Conservation (phyloP, 2,113 vertebrate genomes). For the Echinops telfairi region DNA sequence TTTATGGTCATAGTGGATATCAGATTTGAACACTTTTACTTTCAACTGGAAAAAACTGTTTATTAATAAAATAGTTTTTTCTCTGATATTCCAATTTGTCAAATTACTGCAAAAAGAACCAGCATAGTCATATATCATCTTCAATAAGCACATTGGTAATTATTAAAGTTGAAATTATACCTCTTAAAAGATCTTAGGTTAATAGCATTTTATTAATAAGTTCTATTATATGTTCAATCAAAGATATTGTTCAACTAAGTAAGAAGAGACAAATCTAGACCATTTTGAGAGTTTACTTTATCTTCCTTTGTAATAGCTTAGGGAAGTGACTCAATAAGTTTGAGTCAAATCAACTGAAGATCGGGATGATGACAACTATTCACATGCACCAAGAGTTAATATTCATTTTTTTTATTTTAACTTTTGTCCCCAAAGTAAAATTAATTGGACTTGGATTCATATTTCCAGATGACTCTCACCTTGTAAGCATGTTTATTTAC, state of each 20-base stretch:
- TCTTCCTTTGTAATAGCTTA: neutral
- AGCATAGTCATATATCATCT: neutral
- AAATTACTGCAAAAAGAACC: neutral
- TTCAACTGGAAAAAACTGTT: neutral
- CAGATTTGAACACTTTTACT: too few species aligned
- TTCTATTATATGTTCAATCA: neutral
- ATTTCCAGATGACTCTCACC: neutral
- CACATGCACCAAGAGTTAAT: neutral
- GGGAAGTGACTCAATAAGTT: neutral
- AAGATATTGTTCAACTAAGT: neutral
- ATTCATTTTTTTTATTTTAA: neutral
- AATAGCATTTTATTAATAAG: neutral
- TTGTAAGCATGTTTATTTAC: neutral
- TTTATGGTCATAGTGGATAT: too few species aligned
- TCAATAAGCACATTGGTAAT: neutral
- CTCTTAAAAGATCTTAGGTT: neutral
- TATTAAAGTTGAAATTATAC: neutral
- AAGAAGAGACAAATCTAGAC: neutral
- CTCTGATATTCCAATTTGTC: neutral
- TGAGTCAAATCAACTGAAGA: neutral
- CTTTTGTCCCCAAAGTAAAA: neutral
- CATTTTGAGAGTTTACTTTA: neutral
- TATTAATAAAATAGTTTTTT: neutral
- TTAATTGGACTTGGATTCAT: neutral
- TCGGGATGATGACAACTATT: neutral